These are phyloP conservation scores for Brachypalpus laphriformis DNA, from an alignment of 2,888 invertebrate species.

Conservation along the genomic window DNA sequence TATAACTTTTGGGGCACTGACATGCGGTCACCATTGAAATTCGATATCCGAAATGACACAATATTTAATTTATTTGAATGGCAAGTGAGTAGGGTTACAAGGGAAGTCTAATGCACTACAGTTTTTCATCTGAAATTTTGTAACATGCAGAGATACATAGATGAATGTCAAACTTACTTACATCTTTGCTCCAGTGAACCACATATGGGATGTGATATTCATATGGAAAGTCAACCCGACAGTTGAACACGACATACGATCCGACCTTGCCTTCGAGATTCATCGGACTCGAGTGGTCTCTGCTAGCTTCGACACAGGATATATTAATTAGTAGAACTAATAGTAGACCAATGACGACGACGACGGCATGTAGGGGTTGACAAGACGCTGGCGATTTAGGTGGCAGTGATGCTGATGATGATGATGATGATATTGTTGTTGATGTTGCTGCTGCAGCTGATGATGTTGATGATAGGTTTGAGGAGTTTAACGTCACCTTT, in stretches of 20 bases:
- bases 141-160: neutral
- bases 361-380: constrained; percentile 48
- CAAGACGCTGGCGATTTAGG: constrained; percentile 23
- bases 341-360: constrained; percentile 70
- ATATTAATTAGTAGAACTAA: constrained; percentile 80
- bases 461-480: constrained; percentile 44
- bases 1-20: constrained; percentile 41
- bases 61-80: constrained; percentile 46
- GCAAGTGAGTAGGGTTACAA: neutral
- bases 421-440: constrained; percentile 12
- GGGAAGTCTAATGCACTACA: too few species aligned
- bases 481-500: constrained; percentile 39
- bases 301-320: constrained; percentile 80
- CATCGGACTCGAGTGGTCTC: constrained; percentile 78
- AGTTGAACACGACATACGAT: constrained; percentile 83
- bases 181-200: constrained; percentile 95
- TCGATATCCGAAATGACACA: constrained; percentile 63
- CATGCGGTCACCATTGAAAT: constrained; percentile 62
- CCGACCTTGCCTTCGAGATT: constrained; percentile 83
- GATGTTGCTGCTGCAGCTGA: constrained; percentile 47
- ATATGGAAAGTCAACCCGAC: constrained; percentile 91
- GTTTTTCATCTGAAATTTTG: neutral
- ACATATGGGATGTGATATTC: constrained; percentile 93
- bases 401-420: constrained; percentile 5
- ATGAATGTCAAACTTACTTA: constrained; percentile 83